Evolutionary conservation across 2,888 invertebrate species (phyloP).

Genomic region (Parelbella ahira): DNA sequence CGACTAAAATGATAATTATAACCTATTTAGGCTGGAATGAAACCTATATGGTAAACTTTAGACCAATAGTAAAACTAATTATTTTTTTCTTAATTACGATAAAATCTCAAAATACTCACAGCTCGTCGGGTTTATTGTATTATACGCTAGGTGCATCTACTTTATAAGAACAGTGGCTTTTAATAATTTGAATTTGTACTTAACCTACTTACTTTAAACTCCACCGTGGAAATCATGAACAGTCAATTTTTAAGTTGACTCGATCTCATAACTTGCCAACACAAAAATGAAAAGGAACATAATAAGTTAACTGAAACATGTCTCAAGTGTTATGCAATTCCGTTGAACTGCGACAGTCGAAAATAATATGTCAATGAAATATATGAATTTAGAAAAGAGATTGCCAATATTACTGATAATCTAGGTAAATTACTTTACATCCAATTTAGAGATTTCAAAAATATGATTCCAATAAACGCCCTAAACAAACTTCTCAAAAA

Average conservation of each 20-base stretch:
- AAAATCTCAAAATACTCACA: slow-evolving; percentile 81
- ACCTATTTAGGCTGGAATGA: slow-evolving; percentile 74
- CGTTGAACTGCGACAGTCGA: slow-evolving; percentile 13
- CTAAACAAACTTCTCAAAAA: slow-evolving; percentile 79
- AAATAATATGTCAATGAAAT: slow-evolving; percentile 32
- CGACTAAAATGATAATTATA: slow-evolving; percentile 56
- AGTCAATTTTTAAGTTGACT: slow-evolving; percentile 34
- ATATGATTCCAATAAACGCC: slow-evolving; percentile 77
- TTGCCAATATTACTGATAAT: slow-evolving; percentile 62
- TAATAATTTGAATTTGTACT: slow-evolving; percentile 79
- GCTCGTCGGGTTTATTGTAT: slow-evolving; percentile 80
- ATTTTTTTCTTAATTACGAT: slow-evolving; percentile 73
- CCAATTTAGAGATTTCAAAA: slow-evolving; percentile 76
- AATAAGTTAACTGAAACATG: slow-evolving; percentile 24
- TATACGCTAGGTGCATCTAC: slow-evolving; percentile 79
- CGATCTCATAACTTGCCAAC: slow-evolving; percentile 24
- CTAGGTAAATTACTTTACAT: slow-evolving; percentile 64
- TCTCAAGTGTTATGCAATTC: slow-evolving; percentile 12
- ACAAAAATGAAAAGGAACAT: slow-evolving; percentile 36
- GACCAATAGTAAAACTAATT: slow-evolving; percentile 64
- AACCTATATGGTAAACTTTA: slow-evolving; percentile 58
- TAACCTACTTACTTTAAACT: slow-evolving; percentile 69
- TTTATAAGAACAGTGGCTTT: slow-evolving; percentile 79
- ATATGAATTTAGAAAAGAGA: slow-evolving; percentile 39
- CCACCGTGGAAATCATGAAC: slow-evolving; percentile 53